phyloP scores from a whole-genome alignment of 2,888 invertebrate genomes.

The Dromius quadrimaculatus region DNA sequence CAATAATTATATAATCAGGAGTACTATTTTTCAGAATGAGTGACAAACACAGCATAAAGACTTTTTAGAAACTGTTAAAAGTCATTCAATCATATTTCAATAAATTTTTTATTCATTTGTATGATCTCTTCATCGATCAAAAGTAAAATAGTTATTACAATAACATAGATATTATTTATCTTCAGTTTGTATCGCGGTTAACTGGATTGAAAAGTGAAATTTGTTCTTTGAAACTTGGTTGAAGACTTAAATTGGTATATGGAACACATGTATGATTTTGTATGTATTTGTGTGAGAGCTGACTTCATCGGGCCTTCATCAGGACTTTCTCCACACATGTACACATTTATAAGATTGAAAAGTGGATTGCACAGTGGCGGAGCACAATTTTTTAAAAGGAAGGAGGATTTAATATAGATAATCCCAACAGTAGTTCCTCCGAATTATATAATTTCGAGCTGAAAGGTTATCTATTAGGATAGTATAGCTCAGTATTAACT shows the following conservation, averaged over 20 bases:
- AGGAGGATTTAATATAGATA: too few species aligned
- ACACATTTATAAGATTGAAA: conserved; percentile 5
- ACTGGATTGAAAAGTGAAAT: conserved; percentile 34
- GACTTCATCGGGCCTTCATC: conserved; percentile 20
- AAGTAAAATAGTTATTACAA: too few species aligned
- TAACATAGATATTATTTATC: background rate
- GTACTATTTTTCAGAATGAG: too few species aligned
- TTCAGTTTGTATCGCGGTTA: background rate
- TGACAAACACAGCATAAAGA: too few species aligned
- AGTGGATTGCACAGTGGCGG: background rate
- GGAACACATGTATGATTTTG: background rate
- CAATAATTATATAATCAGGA: too few species aligned
- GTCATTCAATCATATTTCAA: too few species aligned
- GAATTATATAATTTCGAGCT: too few species aligned
- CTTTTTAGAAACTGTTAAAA: too few species aligned
- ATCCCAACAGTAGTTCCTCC: too few species aligned
- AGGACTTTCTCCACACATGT: conserved; percentile 14
- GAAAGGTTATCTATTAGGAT: too few species aligned
- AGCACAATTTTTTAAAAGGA: background rate
- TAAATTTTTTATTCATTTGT: too few species aligned
- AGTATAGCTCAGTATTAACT: background rate
- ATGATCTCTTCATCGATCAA: too few species aligned
- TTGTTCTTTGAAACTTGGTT: background rate
- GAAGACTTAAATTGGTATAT: background rate
- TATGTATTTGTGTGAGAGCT: conserved; percentile 18